Base-by-base conservation (phyloP, 2,888 invertebrate species). In the Liodrosophila aerea region DNA sequence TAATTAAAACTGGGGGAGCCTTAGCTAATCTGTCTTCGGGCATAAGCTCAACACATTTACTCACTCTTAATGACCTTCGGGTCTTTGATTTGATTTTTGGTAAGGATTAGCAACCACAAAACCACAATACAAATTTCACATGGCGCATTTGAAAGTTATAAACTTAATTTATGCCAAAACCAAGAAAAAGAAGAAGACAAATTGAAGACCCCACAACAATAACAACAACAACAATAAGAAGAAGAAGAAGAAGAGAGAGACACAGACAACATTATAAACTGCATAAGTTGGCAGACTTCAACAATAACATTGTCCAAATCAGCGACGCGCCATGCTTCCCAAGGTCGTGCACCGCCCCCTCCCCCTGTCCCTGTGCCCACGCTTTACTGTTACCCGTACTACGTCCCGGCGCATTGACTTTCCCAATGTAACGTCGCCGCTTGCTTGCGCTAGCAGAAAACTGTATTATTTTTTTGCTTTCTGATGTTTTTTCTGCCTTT, bases 271-370 rank as follows among this genome's bases (percentile, higher is more conserved):
- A n/a, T n/a, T n/a, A 65, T 57, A 62, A 81, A 84, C 47, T 77
- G 84, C 84, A 84, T 73, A 84, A 71, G 58, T 81, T 76, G 67
- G 78, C 82, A 73, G n/a, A 67, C 56, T 70, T 81, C 31, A 73
- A 76, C 81, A 83, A 73, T 69, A 77, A 81, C 63, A 73, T 73
- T 69, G 62, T 62, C 73, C 57, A 34, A 56, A 9, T 16, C 11
- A n/a, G 57, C 59, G 43, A 13, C 56, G 73, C 22, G 22, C 22
- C 22, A 22, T 22, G 22, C 49, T 69, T 69, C 64, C 60, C 71
- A 72, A 72, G 71, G 71, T 72, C 73, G 73, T 49, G 13, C 44
- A 30, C 37, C 49, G 29, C 22, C 34, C 13, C 33, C 39, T 31
- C 7, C 15, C 31, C 22, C 13, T 16, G 27, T 12, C 34, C 39